phyloP scores from a whole-genome alignment of 2,113 vertebrate species.

The Lates calcarifer region DNA sequence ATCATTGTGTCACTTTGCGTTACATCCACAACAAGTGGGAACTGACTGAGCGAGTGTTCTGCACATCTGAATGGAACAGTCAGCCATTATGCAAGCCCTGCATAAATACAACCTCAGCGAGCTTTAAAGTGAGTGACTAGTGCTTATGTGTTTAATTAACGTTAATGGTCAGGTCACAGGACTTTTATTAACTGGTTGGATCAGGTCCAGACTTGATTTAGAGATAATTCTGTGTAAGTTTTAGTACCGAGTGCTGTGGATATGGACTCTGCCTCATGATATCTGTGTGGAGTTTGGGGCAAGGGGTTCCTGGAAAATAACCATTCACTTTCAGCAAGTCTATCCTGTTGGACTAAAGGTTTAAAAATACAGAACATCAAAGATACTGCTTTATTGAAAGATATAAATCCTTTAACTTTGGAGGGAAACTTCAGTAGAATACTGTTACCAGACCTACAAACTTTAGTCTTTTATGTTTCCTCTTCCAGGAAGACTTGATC shows the following conservation, averaged over 20 bases:
- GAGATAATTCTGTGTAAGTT: too few relatives aligned
- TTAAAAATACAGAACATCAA: conserved; percentile 32
- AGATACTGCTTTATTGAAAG: conserved; percentile 4
- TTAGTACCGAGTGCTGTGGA: not conserved
- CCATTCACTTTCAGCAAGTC: not conserved
- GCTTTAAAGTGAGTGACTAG: too few relatives aligned
- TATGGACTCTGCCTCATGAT: not conserved
- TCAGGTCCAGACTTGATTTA: too few relatives aligned
- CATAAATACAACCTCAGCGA: too few relatives aligned
- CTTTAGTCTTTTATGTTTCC: conserved; percentile 7
- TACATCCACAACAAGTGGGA: not conserved
- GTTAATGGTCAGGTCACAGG: not conserved
- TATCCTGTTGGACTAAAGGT: not conserved
- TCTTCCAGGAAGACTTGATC: conserved; percentile 57
- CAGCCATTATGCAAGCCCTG: too few relatives aligned
- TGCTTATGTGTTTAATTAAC: too few relatives aligned
- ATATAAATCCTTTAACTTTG: conserved; percentile 14
- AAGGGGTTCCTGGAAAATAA: not conserved
- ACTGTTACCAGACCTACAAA: not conserved
- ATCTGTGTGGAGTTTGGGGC: not conserved
- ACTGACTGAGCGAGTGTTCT: not conserved
- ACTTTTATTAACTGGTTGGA: too few relatives aligned
- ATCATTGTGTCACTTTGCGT: not conserved
- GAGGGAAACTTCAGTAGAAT: not conserved
- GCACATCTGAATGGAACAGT: not conserved